Base-by-base conservation (phyloP, 2,888 invertebrate genomes). In the Pteria penguin region DNA sequence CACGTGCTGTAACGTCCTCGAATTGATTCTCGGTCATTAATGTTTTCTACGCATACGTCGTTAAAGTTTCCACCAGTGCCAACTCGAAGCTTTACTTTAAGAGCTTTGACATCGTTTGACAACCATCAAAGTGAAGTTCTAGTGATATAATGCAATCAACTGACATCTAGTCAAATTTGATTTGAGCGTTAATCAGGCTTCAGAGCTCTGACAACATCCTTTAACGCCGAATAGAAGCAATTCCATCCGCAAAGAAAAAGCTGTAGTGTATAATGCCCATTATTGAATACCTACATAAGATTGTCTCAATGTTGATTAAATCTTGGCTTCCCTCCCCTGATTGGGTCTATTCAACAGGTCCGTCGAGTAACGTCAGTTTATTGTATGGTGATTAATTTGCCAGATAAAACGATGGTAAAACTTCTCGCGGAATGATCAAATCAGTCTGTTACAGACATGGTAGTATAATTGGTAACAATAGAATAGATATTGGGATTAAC, bases 321-420 rank as follows among this genome's bases (percentile, higher is more conserved):
- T 45, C 45, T 8, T 18, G 45, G 45, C 45, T 14, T 45, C 45
- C 18, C 45, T 14, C 11, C 14, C 11, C 24, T 68, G 68, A 68
- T 68, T 68, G 68, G 57, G 29, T 68, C 31, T 68, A 68, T 68
- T 68, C 68, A 68, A 55, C 57, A 57, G 52, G 55, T 57, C 68
- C 68, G 31, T 57, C 5, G 68, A 68, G 68, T 52, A 31, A 31
- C 57, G 55, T 24, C 8, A 22, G 57, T n/a, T 57, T 55, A 68
- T 68, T 68, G 68, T 68, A 31, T 31, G 26, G 57, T 57, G 68
- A 68, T 68, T 68, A 68, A 68, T 68, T 55, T 57, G 54, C 29
- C 57, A 29, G 31, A 57, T 68, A 68, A 68, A 45, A 31, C 29
- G 68, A 55, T 68, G 57, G 52, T 68, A 68, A 68, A 57, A 68